A percentile compares a stretch with the other conserved stretches of the same genome.
These are phyloP conservation scores for Oophaga pumilio DNA, from an alignment of 2,113 vertebrate species.

Conservation along the genomic window DNA sequence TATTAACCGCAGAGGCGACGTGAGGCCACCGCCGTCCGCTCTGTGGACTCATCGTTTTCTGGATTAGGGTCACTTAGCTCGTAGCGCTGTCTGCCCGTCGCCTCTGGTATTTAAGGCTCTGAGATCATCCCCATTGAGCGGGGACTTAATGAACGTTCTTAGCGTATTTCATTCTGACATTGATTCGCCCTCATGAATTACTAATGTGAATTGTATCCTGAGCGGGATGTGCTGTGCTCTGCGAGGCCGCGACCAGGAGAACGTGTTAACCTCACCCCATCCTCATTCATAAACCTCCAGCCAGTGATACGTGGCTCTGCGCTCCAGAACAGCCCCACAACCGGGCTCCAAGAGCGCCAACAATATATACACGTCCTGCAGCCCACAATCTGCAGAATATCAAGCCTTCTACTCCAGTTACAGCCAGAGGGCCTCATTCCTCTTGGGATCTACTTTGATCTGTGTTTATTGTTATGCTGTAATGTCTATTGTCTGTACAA, in stretches of 20 bases:
- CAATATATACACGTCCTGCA: too few species aligned
- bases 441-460: too few species aligned
- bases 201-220: conserved; percentile 65
- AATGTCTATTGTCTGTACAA: too few species aligned
- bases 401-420: too few species aligned
- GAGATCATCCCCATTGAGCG: conserved; percentile 60
- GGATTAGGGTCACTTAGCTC: not conserved
- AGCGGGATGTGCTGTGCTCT: conserved; percentile 44
- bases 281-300: conserved; percentile 40
- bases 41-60: not conserved
- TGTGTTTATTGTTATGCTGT: too few species aligned
- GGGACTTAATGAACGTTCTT: conserved; percentile 61
- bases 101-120: conserved; percentile 53
- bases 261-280: conserved; percentile 39
- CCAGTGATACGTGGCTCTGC: not conserved
- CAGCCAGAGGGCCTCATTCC: too few species aligned
- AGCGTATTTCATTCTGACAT: conserved; percentile 60
- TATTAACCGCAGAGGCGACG: too few species aligned
- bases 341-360: too few species aligned
- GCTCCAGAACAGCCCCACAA: too few species aligned
- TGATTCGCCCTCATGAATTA: conserved; percentile 74
- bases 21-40: not conserved
- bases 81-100: not conserved
- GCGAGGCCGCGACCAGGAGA: not conserved
- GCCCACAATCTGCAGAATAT: too few species aligned